A percentile compares a stretch with the other conserved stretches of the same genome.
These are phyloP conservation scores for Lathronympha strigana DNA, from an alignment of 2,888 invertebrate genomes.

Conservation along the genomic window DNA sequence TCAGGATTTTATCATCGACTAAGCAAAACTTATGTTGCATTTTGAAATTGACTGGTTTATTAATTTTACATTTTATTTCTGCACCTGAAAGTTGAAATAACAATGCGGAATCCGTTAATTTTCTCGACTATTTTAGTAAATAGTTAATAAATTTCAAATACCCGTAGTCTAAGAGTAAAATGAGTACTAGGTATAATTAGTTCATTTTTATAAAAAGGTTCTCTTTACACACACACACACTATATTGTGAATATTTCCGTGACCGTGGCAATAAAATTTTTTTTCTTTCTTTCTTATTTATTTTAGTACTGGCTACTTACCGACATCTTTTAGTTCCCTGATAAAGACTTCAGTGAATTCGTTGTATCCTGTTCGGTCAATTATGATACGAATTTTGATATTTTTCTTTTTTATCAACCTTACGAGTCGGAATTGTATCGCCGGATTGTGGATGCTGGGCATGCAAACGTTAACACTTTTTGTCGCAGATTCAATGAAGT, in stretches of 20 bases:
- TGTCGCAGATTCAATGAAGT: conserved; percentile 73
- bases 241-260: no score
- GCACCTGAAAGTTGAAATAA: conserved; percentile 79
- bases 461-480: conserved; percentile 73
- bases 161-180: no score
- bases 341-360: conserved; percentile 71
- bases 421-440: conserved; percentile 73
- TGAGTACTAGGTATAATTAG: no score
- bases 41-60: conserved; percentile 64
- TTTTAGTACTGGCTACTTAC: conserved; percentile 53
- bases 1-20: conserved; percentile 85
- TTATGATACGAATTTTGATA: conserved; percentile 70
- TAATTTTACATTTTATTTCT: conserved; percentile 77
- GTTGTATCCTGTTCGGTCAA: conserved; percentile 72
- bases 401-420: conserved; percentile 67
- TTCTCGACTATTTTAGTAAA: background rate
- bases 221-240: no score
- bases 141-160: no score
- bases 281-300: background rate
- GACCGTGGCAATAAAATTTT: no score
- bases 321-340: conserved; percentile 72
- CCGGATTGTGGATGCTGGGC: conserved; percentile 78
- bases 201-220: background rate
- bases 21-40: conserved; percentile 93
- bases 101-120: background rate